Conservation (phyloP, 2,797 vertebrate species). For the Sebastes minor region DNA sequence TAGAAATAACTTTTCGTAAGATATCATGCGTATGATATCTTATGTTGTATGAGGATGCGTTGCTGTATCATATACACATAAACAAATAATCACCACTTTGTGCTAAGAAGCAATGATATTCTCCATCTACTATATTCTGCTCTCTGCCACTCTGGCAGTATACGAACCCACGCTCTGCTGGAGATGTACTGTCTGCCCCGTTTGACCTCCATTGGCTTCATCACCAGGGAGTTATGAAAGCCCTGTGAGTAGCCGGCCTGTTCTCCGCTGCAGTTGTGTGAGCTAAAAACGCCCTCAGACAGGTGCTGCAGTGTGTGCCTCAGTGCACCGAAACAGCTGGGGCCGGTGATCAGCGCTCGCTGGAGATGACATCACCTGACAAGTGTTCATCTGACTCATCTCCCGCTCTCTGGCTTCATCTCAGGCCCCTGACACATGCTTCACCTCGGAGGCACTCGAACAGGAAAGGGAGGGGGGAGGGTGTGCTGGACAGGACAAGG, state of each 20-base stretch:
- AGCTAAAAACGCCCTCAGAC: conserved; percentile 66
- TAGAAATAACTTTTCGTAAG: too few species aligned
- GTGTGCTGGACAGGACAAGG: conserved; percentile 19
- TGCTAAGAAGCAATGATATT: background rate
- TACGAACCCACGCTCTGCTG: conserved; percentile 27
- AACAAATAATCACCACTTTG: background rate
- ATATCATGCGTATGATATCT: too few species aligned
- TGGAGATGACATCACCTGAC: conserved; percentile 83
- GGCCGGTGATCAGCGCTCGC: conserved; percentile 69
- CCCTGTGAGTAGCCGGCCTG: conserved; percentile 41
- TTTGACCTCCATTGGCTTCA: conserved; percentile 66
- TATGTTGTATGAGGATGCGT: too few species aligned
- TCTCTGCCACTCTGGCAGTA: background rate
- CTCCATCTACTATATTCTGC: background rate
- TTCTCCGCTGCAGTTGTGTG: conserved; percentile 56
- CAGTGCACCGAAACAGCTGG: conserved; percentile 75
- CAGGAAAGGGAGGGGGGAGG: background rate
- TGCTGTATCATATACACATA: background rate
- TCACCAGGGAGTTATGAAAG: conserved; percentile 64
- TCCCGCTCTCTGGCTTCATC: conserved; percentile 53
- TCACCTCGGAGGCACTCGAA: conserved; percentile 49
- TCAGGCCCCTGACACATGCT: conserved; percentile 63
- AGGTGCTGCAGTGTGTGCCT: conserved; percentile 70
- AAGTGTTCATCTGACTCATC: conserved; percentile 82
- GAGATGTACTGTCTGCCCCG: conserved; percentile 41